Conservation (phyloP, 2,113 vertebrate species). For the Aplodontia rufa region DNA sequence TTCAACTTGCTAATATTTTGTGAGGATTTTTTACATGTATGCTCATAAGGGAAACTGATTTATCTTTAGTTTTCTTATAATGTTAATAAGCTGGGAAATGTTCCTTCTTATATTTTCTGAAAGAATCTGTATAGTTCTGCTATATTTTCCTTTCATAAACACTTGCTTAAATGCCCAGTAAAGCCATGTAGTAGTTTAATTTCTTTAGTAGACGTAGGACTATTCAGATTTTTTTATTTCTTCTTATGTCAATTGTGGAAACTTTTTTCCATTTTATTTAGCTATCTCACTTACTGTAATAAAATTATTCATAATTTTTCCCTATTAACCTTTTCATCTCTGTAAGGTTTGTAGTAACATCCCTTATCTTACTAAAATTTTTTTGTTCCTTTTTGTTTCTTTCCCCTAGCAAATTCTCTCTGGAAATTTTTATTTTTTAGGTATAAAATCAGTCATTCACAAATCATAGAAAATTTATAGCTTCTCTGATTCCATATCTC, state of each 20-base stretch:
- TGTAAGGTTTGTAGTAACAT: neutral
- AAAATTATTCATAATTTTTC: neutral
- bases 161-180: neutral
- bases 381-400: neutral
- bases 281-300: neutral
- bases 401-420: neutral
- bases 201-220: neutral
- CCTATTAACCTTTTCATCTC: neutral
- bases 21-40: neutral
- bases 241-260: neutral
- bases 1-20: neutral
- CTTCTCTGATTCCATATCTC: neutral
- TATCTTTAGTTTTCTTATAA: neutral
- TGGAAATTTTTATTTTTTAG: neutral
- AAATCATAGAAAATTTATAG: neutral
- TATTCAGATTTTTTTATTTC: neutral
- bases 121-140: neutral
- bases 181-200: neutral
- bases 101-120: neutral
- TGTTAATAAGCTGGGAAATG: neutral
- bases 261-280: neutral
- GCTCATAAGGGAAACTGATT: neutral
- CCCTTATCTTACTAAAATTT: neutral
- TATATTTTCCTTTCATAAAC: neutral
- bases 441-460: neutral